Base-by-base conservation (phyloP, 2,797 vertebrate genomes). In the Melanogrammus aeglefinus region DNA sequence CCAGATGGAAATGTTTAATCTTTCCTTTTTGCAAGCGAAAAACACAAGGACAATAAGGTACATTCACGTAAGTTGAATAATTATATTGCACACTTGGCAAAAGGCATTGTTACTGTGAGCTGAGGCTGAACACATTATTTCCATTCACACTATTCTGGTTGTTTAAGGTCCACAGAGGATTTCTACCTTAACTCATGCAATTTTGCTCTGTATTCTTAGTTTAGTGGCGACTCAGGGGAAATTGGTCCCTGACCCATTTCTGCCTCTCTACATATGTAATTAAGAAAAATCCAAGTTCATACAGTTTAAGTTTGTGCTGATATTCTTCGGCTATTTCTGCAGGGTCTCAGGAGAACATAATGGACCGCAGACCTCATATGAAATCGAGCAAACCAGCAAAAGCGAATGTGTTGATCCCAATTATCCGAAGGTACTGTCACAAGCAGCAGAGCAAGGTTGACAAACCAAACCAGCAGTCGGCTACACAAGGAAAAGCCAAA, bases 341-440 rank as follows among this genome's bases (percentile, higher is more conserved):
- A 76, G 76, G 76, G 79, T 87, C 87, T 80, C 76, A 83, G 82
- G 88, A 89, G 79, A 85, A 80, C 82, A 80, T 36, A 73, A 81
- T 86, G 81, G 75, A 83, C 85, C 85, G 75, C 83, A 79, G 88
- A 89, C 86, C 84, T 83, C 76, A 66, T 77, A 86, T 84, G 85
- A 92, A 93, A 86, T 86, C 88, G 89, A 91, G 90, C 92, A 90
- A 92, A 91, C 89, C 44, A 24, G 85, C 85, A 77, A 85, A 87
- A 87, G 63, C 91, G 82, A 84, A 86, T 86, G 83, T 80, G 87
- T 87, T 85, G 84, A 86, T 80, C 80, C 81, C 77, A 85, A 76
- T 79, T 73, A 79, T 78, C 33, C 33, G 63, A 72, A 47, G 63
- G 66, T 27, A 81, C 76, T 12, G n/a, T 27, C 27, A 44, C 41